Evolutionary conservation across 2,113 vertebrate genomes (phyloP).

Genomic region (Varanus salvator): DNA sequence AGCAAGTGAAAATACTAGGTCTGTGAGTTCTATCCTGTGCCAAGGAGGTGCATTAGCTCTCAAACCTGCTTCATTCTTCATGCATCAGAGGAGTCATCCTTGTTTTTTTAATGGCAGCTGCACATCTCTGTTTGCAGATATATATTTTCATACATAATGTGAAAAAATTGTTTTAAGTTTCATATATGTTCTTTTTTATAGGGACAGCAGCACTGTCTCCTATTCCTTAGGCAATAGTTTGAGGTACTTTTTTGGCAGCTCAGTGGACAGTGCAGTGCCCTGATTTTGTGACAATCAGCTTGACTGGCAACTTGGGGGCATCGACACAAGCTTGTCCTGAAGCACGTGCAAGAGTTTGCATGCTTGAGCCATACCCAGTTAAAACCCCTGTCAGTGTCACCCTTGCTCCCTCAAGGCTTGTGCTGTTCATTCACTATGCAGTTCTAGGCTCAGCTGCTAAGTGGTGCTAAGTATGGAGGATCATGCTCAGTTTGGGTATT

Average conservation of each 20-base stretch:
- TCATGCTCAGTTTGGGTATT: not conserved
- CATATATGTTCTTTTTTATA: not conserved
- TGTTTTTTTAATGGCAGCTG: not conserved
- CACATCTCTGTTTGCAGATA: not conserved
- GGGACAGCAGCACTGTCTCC: not conserved
- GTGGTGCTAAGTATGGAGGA: not conserved
- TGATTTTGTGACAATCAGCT: not conserved
- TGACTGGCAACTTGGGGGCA: not conserved
- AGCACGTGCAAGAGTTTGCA: not conserved
- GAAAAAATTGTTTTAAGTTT: not conserved
- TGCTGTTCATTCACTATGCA: not conserved
- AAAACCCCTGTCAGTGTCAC: not conserved
- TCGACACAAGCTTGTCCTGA: not conserved
- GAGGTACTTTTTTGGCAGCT: too few relatives aligned
- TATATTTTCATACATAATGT: not conserved
- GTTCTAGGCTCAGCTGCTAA: not conserved
- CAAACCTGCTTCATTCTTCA: not conserved
- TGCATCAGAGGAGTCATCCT: not conserved
- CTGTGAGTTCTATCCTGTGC: not conserved
- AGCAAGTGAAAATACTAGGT: not conserved
- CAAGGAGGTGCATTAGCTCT: not conserved
- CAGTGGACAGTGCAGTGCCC: not conserved
- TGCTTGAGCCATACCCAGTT: not conserved
- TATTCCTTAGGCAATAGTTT: too few relatives aligned
- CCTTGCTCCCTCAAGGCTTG: not conserved